These are phyloP conservation scores for Chymomyza amoena DNA, from an alignment of 2,888 invertebrate species.

Conservation along the genomic window DNA sequence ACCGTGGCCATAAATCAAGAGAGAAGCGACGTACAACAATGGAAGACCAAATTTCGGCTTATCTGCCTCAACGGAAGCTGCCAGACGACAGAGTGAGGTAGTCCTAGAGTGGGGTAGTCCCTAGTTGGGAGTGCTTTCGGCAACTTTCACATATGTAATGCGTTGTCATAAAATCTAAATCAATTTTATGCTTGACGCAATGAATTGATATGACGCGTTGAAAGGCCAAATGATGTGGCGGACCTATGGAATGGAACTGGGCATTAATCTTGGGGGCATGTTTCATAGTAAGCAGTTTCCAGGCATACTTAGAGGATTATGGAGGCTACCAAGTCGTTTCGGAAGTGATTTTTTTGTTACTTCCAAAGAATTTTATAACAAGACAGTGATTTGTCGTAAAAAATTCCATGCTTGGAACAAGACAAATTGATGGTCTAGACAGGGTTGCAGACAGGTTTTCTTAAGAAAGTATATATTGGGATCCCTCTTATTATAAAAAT, in stretches of 20 bases:
- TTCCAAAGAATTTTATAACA: neutral
- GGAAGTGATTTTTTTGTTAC: neutral
- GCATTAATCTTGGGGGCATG: neutral
- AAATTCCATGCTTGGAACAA: neutral
- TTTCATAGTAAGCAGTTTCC: neutral
- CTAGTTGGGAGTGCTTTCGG: neutral
- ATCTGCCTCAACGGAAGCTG: neutral
- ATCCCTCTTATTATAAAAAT: no score
- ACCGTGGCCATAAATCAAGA: constrained; percentile 63
- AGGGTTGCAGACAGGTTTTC: no score
- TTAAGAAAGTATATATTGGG: no score
- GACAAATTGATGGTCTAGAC: no score
- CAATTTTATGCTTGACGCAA: constrained; percentile 41
- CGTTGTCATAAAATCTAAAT: constrained; percentile 20
- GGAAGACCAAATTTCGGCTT: neutral
- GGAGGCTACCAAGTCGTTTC: neutral
- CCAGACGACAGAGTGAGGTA: neutral
- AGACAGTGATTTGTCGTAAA: neutral
- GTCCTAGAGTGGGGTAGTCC: neutral
- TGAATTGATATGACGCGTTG: constrained; percentile 8
- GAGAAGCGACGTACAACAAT: constrained; percentile 4
- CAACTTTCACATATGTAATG: neutral
- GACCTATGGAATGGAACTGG: neutral
- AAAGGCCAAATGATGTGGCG: neutral
- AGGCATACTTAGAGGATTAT: neutral